Conservation (phyloP, 2,797 vertebrate genomes). For the Mormyrus hasselquistii region DNA sequence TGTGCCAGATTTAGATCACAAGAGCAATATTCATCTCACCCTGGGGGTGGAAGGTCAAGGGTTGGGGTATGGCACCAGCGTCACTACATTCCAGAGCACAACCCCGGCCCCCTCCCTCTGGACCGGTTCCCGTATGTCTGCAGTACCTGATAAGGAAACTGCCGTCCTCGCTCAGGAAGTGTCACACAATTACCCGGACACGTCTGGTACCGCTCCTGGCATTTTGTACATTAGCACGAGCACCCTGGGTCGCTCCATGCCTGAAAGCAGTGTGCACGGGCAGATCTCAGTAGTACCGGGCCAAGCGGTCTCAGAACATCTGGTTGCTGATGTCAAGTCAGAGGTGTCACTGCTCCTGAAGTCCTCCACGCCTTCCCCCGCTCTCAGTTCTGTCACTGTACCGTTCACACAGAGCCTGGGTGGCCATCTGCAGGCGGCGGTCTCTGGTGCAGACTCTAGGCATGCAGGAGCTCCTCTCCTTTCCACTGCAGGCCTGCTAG, state of each 20-base stretch:
- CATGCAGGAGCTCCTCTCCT: not conserved
- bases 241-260: slow-evolving; percentile 18
- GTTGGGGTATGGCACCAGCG: slow-evolving; percentile 15
- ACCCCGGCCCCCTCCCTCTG: slow-evolving; percentile 36
- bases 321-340: not conserved
- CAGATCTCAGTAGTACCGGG: not conserved
- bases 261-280: slow-evolving; percentile 12
- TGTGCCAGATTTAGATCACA: slow-evolving; percentile 36
- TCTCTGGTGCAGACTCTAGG: not conserved
- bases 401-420: not conserved
- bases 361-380: slow-evolving; percentile 42
- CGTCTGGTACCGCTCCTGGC: slow-evolving; percentile 48
- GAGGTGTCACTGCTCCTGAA: not conserved
- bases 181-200: slow-evolving; percentile 66
- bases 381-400: not conserved
- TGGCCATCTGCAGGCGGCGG: not conserved
- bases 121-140: slow-evolving; percentile 40
- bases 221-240: slow-evolving; percentile 33
- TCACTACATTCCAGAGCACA: slow-evolving; percentile 29
- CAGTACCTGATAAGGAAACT: slow-evolving; percentile 53
- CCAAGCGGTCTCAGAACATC: not conserved
- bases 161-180: slow-evolving; percentile 66
- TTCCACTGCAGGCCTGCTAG: not conserved
- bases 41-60: slow-evolving; percentile 14
- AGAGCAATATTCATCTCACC: slow-evolving; percentile 18